Evolutionary conservation across 2,888 invertebrate genomes (phyloP), one percentile per base, ranked within the genome.

Genomic region (Phymatocera aterrima): DNA sequence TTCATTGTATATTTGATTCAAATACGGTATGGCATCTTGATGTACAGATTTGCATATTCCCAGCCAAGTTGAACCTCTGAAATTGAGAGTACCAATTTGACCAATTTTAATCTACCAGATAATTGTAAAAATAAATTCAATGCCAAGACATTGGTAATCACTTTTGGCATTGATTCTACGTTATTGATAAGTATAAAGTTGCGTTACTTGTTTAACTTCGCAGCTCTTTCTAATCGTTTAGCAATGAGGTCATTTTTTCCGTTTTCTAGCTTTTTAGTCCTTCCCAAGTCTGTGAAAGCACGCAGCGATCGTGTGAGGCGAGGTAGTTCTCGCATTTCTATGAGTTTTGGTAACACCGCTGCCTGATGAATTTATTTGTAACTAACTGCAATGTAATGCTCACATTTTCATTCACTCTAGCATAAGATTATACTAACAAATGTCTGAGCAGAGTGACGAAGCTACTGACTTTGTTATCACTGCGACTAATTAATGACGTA

Each of bases 281-380:
- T 90, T 77, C 91, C 92, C 24, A 93, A 87, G 78, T 91, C 89
- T 0, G 94, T 94, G 84, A 94, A 94, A 15, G 93, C 93, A 80
- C 95, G 91, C 1, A 95, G 88, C 21, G 94, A 93, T 83, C 94
- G 92, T 10, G 95, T 94, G 72, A 95, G 92, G 74, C 95, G 93
- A 80, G 95, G 95, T 79, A 93, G 86, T 83, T 93, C 92, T 80
- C 72, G 83, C 89, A 90, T 90, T 3, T n/a, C 18, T 2, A 28
- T 18, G 31, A 18, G 21, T 75, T 40, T 75, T 6, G 5, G 18
- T 8, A 24, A 1, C 24, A 15, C 43, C 6, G 3, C 40, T 15
- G 21, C 3, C 15, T 18, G 28, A 34, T 18, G 37, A 48, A 54
- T 54, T 51, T 60, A 21, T 21, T 57, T 28, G n/a, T 28, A 40